A percentile compares a stretch with the other conserved stretches of the same genome.
phyloP scores from a whole-genome alignment of 2,888 invertebrate species.

The Pediacus dermestoides region DNA sequence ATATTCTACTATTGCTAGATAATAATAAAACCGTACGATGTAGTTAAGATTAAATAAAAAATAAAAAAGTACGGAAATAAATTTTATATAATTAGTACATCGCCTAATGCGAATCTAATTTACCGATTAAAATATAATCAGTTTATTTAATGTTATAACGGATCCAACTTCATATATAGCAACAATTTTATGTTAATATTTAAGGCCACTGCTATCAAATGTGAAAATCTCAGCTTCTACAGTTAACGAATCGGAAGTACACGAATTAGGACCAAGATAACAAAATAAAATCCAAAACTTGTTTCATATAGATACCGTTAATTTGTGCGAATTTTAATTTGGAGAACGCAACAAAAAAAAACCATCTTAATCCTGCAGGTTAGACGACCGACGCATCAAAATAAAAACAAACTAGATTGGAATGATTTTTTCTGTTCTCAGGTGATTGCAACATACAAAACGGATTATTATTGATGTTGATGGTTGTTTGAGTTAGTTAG shows the following conservation, averaged over 20 bases:
- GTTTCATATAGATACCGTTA: too few species aligned
- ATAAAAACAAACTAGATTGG: too few species aligned
- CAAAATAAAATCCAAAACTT: too few species aligned
- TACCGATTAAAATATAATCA: slow-evolving; percentile 5
- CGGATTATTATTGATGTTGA: too few species aligned
- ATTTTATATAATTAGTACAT: slow-evolving; percentile 2
- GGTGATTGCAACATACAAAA: too few species aligned
- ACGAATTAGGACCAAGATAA: background rate
- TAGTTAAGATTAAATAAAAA: too few species aligned
- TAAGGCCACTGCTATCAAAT: slow-evolving; percentile 1
- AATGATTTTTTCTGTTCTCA: too few species aligned
- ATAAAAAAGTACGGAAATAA: background rate
- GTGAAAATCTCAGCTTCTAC: slow-evolving; percentile 5
- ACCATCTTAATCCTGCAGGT: slow-evolving; percentile 21
- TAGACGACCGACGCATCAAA: too few species aligned
- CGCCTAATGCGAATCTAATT: slow-evolving; percentile 1
- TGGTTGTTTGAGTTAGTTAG: too few species aligned
- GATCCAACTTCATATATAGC: background rate
- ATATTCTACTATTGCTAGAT: too few species aligned
- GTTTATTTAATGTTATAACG: slow-evolving; percentile 4
- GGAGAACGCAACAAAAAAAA: slow-evolving; percentile 31
- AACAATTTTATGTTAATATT: slow-evolving; percentile 3
- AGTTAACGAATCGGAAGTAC: slow-evolving; percentile 1
- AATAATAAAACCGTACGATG: too few species aligned
- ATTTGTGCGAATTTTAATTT: slow-evolving; percentile 32